Conservation (phyloP, 2,113 vertebrate genomes). For the Elephantulus edwardii region DNA sequence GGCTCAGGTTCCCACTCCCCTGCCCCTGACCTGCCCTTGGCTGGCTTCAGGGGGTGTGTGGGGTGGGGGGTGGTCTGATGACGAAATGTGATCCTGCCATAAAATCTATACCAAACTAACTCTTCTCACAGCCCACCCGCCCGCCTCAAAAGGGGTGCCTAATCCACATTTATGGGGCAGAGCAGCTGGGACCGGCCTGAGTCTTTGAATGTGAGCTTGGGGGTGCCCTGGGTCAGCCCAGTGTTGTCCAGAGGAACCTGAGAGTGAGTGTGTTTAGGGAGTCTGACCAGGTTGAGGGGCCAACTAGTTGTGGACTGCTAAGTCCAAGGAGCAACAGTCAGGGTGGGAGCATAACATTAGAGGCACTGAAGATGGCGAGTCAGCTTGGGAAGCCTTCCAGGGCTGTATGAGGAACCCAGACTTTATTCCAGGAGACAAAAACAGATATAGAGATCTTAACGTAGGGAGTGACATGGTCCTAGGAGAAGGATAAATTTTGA, state of each 20-base stretch:
- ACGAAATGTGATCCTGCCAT: slow-evolving; percentile 78
- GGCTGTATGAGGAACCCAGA: not conserved
- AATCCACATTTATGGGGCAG: slow-evolving; percentile 75
- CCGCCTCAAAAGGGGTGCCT: slow-evolving; percentile 74
- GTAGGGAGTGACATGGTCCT: not conserved
- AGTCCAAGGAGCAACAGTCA: not conserved
- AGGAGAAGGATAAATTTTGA: not conserved
- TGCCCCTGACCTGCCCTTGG: slow-evolving; percentile 80
- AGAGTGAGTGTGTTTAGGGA: slow-evolving; percentile 58
- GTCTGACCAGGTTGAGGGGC: not conserved
- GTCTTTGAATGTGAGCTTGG: slow-evolving; percentile 78
- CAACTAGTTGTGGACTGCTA: not conserved
- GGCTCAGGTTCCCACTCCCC: slow-evolving; percentile 74
- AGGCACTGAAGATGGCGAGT: not conserved
- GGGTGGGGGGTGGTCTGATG: slow-evolving; percentile 76
- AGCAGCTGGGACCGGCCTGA: slow-evolving; percentile 73
- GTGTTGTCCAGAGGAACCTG: slow-evolving; percentile 62
- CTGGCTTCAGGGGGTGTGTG: slow-evolving; percentile 74
- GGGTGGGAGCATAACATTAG: not conserved
- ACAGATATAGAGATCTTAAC: not conserved
- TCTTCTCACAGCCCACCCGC: slow-evolving; percentile 78
- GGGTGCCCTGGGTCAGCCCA: slow-evolving; percentile 59
- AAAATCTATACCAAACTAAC: slow-evolving; percentile 75
- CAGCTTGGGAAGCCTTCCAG: not conserved
- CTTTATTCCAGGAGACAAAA: not conserved